Base-by-base conservation (phyloP, 2,113 vertebrate genomes). In the Nymphicus hollandicus region DNA sequence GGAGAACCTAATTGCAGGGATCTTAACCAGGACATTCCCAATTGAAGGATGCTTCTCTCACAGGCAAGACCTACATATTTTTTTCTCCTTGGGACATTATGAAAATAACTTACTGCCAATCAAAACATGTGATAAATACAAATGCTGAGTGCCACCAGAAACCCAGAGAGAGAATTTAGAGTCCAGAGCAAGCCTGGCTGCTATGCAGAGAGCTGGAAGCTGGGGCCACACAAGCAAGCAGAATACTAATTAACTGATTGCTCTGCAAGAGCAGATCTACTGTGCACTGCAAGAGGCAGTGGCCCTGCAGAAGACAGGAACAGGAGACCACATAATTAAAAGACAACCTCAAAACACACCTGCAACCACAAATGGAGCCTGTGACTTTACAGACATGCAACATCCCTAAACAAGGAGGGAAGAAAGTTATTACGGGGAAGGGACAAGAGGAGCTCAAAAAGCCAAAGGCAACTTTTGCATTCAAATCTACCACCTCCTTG, bases 231-330 rank as follows among this genome's bases (percentile, higher is more conserved):
- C 49, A 49, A 88, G 76, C 88, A 86, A 72, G 60, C 70, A 50
- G 93, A 96, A 95, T 94, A 81, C 88, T 86, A 93, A 97, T 94
- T 82, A 96, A 86, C 63, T 44, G 56, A 89, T 10, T 76, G 66
- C 52, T 71, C 92, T 68, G 52, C 66, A 47, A 79, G 19, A 56
- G 41, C 2, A 14, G 52, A 91, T 52, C 47, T 55, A 18, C 65
- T 68, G 50, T 27, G 64, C 63, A 27, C 10, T 29, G 47, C 56
- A 60, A 3, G 10, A 56, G 61, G n/a, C 33, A 80, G 69, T 7
- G 0, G 79, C n/a, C 13, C 10, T 47, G 82, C 49, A 73, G 28
- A 33, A 70, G 43, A 87, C 10, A 73, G 17, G n/a, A 90, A 52
- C 33, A 50, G 23, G 17, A 84, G 65, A 1, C 22, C 69, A 53